Evolutionary conservation across 2,797 vertebrate genomes (phyloP), one percentile per base, ranked within the genome.

Genomic region (Sebastes diaconus): DNA sequence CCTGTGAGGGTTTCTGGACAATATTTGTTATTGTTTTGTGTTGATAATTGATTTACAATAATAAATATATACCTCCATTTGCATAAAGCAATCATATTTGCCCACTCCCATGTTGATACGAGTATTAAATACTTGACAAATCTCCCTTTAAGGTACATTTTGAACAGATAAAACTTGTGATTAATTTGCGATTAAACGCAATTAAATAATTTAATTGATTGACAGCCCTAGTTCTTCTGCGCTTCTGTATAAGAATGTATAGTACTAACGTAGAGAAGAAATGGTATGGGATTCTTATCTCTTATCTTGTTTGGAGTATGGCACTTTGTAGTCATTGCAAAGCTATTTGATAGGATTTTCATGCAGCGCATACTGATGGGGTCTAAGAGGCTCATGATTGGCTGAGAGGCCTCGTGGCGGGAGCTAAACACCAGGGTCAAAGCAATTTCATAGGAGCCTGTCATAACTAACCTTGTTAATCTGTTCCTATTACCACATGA

Each of bases 381-480:
- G 78, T 78, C 63, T 88, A 52, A 80, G 79, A 73, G 82, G 75
- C 80, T 86, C 69, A 42, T 91, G 90, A 95, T 90, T 94, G 92
- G 90, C 83, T 84, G 87, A 81, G 84, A 78, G 76, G 82, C 87
- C 85, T 78, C 10, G 4, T 67, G 75, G 89, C 68, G 55, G 88
- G 85, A 87, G 88, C 87, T 92, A 77, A 94, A 91, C 82, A 88
- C 69, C 4, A 39, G 73, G 90, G 91, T 93, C 93, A 91, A 87
- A 90, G 79, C 73, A 88, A 93, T 93, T 93, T 92, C 79, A 87
- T 30, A 70, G 77, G 59, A 68, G 71, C 84, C 66, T 84, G 77
- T 84, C 82, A 89, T 91, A 80, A 87, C 65, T 92, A 90, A 93
- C 93, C 90, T 73, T 46, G 81, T 84, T 92, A 92, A 95, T 94